These are phyloP conservation scores for Rotaria macrura DNA, from an alignment of 2,888 invertebrate species.

Conservation along the genomic window DNA sequence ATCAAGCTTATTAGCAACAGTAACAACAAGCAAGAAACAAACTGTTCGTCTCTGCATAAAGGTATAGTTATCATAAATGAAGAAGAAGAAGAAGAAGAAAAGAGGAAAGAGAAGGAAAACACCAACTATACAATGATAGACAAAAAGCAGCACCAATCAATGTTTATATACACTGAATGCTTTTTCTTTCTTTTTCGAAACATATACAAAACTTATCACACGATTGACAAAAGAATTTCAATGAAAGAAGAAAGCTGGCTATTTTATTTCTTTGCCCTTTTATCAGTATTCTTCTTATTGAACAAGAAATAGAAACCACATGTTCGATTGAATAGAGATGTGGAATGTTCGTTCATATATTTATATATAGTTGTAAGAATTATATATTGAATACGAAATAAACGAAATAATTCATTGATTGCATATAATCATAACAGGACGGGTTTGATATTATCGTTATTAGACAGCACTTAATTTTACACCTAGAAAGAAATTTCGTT, in stretches of 20 bases:
- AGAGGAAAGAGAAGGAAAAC: neutral
- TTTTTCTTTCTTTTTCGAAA: neutral
- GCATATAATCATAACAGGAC: neutral
- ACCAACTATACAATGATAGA: neutral
- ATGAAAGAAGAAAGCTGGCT: neutral
- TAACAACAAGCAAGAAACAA: neutral
- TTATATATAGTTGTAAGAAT: too few species aligned
- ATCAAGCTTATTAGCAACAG: neutral
- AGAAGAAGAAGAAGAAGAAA: neutral
- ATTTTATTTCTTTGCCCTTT: neutral
- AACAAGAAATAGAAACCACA: neutral
- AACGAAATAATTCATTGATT: neutral
- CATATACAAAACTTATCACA: neutral
- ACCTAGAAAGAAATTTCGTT: neutral
- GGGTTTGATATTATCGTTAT: neutral
- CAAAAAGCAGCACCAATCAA: neutral
- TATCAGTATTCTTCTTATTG: neutral
- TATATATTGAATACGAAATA: neutral
- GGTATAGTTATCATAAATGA: neutral
- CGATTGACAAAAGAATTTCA: neutral
- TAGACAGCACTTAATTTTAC: neutral
- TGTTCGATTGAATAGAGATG: neutral
- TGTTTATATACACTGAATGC: neutral
- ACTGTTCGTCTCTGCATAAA: neutral
- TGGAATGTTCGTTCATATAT: slow-evolving; percentile 6